These are phyloP conservation scores for Drosophila lini DNA, from an alignment of 1,140 invertebrate genomes.

Conservation along the genomic window DNA sequence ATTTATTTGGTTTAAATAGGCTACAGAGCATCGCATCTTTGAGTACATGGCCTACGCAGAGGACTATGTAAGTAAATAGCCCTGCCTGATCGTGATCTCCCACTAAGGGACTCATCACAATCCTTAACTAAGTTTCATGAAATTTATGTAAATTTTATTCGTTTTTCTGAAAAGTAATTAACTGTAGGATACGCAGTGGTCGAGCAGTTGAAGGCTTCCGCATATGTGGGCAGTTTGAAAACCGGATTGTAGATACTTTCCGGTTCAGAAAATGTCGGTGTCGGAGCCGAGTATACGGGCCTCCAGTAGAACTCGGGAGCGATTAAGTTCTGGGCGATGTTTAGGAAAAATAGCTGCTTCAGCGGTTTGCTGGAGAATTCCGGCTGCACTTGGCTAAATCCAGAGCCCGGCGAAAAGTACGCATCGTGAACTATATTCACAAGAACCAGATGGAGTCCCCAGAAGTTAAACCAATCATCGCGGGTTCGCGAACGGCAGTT, in stretches of 20 bases:
- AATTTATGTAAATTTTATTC: too few species aligned
- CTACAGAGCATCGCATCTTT: too few species aligned
- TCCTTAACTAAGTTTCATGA: too few species aligned
- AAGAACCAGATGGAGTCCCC: background rate
- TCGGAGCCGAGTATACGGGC: background rate
- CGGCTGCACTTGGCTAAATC: background rate
- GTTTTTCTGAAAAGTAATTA: background rate
- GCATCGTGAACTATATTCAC: slow-evolving; percentile 6
- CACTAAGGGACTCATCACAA: too few species aligned
- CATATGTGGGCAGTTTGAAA: background rate
- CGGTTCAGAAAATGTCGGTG: fast-evolving
- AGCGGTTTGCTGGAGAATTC: background rate
- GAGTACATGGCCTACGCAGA: too few species aligned
- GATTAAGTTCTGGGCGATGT: background rate
- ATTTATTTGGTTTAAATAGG: too few species aligned
- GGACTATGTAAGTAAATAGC: too few species aligned
- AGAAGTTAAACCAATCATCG: background rate
- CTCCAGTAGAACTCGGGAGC: background rate
- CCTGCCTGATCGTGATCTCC: too few species aligned
- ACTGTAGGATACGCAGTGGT: background rate
- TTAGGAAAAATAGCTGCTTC: background rate
- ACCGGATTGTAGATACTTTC: background rate
- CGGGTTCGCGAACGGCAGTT: background rate
- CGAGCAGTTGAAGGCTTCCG: background rate
- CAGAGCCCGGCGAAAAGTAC: background rate